Percentiles rank a stretch among this genome's conserved stretches.
Evolutionary conservation across 1,140 invertebrate species (phyloP).

Genomic region (Ridgeia piscesae): DNA sequence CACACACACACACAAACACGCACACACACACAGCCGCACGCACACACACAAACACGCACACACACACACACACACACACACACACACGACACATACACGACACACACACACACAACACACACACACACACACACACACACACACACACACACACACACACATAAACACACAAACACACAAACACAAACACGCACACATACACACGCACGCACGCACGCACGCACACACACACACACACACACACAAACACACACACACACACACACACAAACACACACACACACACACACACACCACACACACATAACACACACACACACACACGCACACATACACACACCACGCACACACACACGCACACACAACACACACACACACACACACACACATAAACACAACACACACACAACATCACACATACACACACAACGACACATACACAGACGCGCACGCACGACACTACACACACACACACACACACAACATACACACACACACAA

Average conservation of each 20-base stretch:
- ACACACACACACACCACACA: constrained; percentile 6
- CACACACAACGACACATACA: constrained; percentile 13
- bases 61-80: no score
- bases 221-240: constrained; percentile 27
- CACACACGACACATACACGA: constrained; percentile 29
- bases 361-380: background rate
- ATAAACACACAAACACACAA: no score
- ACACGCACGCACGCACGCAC: no score
- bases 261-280: constrained; percentile 21
- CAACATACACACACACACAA: no score
- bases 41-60: no score
- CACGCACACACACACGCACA: no score
- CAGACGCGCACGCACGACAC: background rate
- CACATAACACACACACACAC: no score
- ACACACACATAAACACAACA: constrained; percentile 27
- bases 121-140: constrained; percentile 15
- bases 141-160: background rate
- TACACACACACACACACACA: no score
- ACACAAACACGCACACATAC: no score
- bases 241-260: constrained; percentile 30
- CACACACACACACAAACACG: constrained; percentile 20
- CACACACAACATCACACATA: constrained; percentile 29
- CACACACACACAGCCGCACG: constrained; percentile 6
- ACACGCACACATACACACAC: no score
- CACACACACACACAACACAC: constrained; percentile 22